Evolutionary conservation across 1,140 invertebrate genomes (phyloP).

Genomic region (Bombyx mandarina): DNA sequence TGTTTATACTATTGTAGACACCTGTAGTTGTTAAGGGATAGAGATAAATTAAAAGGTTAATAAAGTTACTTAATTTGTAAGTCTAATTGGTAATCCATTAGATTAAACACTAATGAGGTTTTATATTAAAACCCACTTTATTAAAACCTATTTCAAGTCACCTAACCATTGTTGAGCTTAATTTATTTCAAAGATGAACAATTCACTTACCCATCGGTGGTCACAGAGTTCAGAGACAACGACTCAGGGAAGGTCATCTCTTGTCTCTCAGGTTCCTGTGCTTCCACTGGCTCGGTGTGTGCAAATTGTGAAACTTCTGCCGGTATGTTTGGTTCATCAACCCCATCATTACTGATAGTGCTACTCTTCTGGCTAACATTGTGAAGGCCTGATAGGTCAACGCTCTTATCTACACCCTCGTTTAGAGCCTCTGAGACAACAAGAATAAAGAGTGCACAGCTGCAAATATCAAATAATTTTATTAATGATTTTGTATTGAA

Average conservation of each 20-base stretch:
- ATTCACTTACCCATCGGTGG: constrained; percentile 70
- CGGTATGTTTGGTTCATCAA: constrained; percentile 1
- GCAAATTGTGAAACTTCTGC: background rate
- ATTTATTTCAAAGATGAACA: background rate
- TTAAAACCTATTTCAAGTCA: too few relatives aligned
- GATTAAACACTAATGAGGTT: too few relatives aligned
- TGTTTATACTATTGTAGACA: too few relatives aligned
- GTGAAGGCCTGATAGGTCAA: constrained; percentile 52
- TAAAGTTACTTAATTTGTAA: too few relatives aligned
- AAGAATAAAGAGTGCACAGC: constrained; percentile 60
- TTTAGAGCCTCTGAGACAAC: constrained; percentile 57
- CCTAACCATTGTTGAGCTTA: background rate
- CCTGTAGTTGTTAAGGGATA: too few relatives aligned
- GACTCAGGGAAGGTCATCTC: constrained; percentile 65
- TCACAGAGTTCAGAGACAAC: constrained; percentile 69
- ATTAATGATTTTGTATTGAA: background rate
- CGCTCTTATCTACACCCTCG: constrained; percentile 26
- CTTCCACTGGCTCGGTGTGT: background rate
- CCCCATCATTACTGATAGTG: constrained; percentile 14
- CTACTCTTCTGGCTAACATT: constrained; percentile 53
- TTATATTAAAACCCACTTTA: too few relatives aligned
- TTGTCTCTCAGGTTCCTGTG: constrained; percentile 9
- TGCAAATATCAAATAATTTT: constrained; percentile 15
- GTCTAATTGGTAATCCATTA: too few relatives aligned
- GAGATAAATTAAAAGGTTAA: too few relatives aligned